Percentiles rank a stretch among this genome's conserved stretches.
phyloP scores from a whole-genome alignment of 2,113 vertebrate genomes.

The Laticauda laticaudata region DNA sequence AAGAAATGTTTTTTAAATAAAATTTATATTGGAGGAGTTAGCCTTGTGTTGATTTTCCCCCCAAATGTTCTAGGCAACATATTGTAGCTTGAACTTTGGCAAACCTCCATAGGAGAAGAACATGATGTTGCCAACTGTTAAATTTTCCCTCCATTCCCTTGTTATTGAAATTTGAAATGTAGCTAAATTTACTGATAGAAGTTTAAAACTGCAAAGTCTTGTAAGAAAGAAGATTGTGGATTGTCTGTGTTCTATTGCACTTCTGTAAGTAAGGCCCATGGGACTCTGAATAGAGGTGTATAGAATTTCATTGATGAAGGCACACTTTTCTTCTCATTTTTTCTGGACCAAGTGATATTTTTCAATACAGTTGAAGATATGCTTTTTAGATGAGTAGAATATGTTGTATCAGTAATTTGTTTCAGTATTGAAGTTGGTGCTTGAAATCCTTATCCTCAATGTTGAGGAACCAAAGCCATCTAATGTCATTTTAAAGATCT shows the following conservation, averaged over 20 bases:
- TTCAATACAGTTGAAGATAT: background rate
- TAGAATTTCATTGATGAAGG: background rate
- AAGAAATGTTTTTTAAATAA: background rate
- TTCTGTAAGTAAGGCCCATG: background rate
- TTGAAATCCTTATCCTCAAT: background rate
- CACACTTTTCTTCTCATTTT: background rate
- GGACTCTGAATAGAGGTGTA: background rate
- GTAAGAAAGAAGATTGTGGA: background rate
- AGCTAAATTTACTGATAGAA: background rate
- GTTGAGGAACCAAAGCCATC: background rate
- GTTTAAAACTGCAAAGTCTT: background rate
- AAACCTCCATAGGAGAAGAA: background rate
- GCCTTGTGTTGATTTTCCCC: background rate
- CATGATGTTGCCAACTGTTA: background rate
- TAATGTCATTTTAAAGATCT: background rate
- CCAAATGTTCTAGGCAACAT: background rate
- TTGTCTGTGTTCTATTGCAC: background rate
- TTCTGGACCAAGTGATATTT: background rate
- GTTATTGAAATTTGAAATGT: background rate
- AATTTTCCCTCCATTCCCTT: background rate
- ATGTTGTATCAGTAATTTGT: background rate
- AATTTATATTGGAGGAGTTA: background rate
- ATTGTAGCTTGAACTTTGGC: background rate
- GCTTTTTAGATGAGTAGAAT: background rate
- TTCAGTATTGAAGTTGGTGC: background rate